Evolutionary conservation across 2,888 invertebrate species (phyloP).

Genomic region (Ichneumoninae sp.): DNA sequence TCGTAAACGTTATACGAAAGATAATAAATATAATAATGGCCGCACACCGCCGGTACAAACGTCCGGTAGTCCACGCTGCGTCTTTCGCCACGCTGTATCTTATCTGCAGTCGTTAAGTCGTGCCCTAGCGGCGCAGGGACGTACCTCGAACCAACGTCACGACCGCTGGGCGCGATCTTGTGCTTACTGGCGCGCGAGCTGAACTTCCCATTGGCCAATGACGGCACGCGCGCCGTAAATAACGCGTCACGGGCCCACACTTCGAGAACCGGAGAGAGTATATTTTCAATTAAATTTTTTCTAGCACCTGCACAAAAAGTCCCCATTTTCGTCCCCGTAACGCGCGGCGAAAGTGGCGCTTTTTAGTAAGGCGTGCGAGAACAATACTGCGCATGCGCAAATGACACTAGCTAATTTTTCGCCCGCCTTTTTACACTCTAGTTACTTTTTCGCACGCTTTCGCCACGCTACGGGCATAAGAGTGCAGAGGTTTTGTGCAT

Average conservation of each 20-base stretch:
- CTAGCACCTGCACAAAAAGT: no score
- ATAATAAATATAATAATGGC: conserved; percentile 16
- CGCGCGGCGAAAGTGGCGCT: no score
- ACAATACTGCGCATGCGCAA: no score
- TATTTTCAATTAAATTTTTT: neutral
- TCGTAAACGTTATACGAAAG: conserved; percentile 19
- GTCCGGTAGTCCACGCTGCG: neutral
- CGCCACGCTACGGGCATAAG: neutral
- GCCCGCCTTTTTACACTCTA: neutral
- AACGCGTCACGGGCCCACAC: neutral
- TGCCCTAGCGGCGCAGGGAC: neutral
- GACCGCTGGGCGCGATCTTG: neutral
- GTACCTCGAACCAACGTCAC: conserved; percentile 5
- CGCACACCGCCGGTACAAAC: neutral
- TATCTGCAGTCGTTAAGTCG: conserved; percentile 30
- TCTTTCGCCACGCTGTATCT: neutral
- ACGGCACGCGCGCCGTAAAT: neutral
- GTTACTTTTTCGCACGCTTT: neutral
- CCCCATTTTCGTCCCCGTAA: no score
- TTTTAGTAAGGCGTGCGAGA: no score
- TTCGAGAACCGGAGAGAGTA: neutral
- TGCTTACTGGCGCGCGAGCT: neutral
- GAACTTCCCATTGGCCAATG: neutral
- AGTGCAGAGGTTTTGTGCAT: neutral
- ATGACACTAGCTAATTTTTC: no score